A percentile compares a stretch with the other conserved stretches of the same genome.
phyloP scores from a whole-genome alignment of 2,888 invertebrate species.

The Acanthosepion pharaonis region DNA sequence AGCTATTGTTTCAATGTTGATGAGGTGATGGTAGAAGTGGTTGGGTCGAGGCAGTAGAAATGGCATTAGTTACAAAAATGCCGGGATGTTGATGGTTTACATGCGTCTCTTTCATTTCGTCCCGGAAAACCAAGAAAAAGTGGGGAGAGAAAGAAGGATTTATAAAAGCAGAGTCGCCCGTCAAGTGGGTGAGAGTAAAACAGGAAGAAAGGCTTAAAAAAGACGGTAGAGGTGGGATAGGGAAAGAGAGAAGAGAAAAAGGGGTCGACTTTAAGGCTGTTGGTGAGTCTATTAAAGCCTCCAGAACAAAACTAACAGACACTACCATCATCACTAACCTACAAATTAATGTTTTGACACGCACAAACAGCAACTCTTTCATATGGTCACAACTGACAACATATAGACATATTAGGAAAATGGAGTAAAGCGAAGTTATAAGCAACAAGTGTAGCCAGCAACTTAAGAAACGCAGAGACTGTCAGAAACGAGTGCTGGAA shows the following conservation, averaged over 20 bases:
- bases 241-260: background rate
- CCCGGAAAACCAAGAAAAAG: background rate
- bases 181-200: background rate
- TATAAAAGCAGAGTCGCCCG: background rate
- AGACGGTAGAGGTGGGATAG: background rate
- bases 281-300: slow-evolving; percentile 13
- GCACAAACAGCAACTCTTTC: background rate
- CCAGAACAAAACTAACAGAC: background rate
- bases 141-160: background rate
- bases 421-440: background rate
- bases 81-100: background rate
- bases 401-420: background rate
- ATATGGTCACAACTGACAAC: background rate
- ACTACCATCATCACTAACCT: background rate
- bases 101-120: background rate
- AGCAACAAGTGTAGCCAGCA: background rate
- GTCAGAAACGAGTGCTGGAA: background rate
- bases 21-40: background rate
- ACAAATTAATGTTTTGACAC: background rate
- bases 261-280: background rate
- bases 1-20: slow-evolving; percentile 9
- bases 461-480: background rate
- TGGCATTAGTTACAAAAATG: slow-evolving; percentile 21
- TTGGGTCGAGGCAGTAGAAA: background rate
- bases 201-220: background rate